Base-by-base conservation (phyloP, 2,113 vertebrate genomes). In the Serinus canaria region DNA sequence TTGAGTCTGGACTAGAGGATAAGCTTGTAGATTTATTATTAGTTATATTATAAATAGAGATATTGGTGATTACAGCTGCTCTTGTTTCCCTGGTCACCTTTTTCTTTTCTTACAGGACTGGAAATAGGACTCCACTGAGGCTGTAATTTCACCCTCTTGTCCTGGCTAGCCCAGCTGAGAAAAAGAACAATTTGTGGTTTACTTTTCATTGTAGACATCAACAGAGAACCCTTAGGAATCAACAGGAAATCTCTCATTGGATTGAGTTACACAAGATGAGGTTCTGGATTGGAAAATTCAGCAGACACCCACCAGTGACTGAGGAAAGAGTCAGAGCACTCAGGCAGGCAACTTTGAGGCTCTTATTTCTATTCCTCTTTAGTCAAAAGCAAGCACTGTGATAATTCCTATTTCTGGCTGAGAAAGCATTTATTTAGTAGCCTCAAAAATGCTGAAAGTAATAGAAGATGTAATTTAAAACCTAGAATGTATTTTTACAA, bases 141-240 rank as follows among this genome's bases (percentile, higher is more conserved):
- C 58, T 92, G 66, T 68, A 92, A 94, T 84, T 94, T 91, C 86
- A 96, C 73, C 62, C 92, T 64, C 64, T 52, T 62, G 37, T 63
- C 72, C 62, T 85, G 49, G 37, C 16, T n/a, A 84, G 9, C 47
- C 50, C 64, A 81, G 47, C 39, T 81, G 62, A 78, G 73, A 68
- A 53, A 67, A 39, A 76, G 31, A 50, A 69, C 14, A 55, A 23
- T 41, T 49, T 70, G n/a, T 11, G 17, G 11, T 55, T 83, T 89
- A 21, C 22, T 80, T 85, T 53, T 90, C 50, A 9, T 84, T 72
- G 44, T 68, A 88, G 79, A n/a, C 33, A 43, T 68, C 27, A 44
- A 63, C 37, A n/a, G 19, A n/a, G 19, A 47, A 21, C 62, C 80
- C 75, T 79, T 49, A 46, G 49, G 77, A 94, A 37, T 17, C 50